Percentiles rank a stretch among this genome's conserved stretches.
Evolutionary conservation across 2,113 vertebrate genomes (phyloP).

Genomic region (Vulpes ferrilata): DNA sequence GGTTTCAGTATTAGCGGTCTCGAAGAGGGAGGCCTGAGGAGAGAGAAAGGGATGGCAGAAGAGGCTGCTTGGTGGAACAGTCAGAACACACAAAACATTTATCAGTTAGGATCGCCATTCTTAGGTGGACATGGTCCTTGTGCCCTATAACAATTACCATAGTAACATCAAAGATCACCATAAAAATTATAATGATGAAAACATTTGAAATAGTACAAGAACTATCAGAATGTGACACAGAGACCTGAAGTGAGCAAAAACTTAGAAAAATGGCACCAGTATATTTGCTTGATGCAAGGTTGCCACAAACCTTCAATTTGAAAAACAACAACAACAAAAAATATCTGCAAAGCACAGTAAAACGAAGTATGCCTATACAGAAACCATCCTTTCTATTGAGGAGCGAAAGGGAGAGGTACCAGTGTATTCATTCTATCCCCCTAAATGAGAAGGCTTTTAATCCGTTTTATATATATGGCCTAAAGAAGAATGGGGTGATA

Average conservation of each 20-base stretch:
- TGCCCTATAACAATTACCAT: not conserved
- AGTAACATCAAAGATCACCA: not conserved
- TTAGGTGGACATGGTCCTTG: not conserved
- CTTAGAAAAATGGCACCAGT: not conserved
- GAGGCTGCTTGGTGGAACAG: not conserved
- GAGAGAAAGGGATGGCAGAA: not conserved
- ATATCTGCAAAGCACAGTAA: not conserved
- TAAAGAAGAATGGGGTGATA: not conserved
- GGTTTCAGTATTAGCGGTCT: not conserved
- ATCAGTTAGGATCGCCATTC: not conserved
- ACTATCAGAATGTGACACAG: not conserved
- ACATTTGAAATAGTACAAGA: not conserved
- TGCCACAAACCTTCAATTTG: not conserved
- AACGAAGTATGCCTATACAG: not conserved
- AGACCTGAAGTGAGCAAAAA: not conserved
- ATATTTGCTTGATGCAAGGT: not conserved
- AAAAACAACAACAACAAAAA: not conserved
- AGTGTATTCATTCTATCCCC: fast-evolving
- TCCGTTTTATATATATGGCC: not conserved
- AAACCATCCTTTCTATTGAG: not conserved
- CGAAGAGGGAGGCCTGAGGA: not conserved
- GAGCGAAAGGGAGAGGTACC: fast-evolving
- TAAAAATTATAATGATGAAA: not conserved
- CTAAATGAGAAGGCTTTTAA: not conserved
- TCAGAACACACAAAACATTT: not conserved